Percentiles rank a stretch among this genome's conserved stretches.
Conservation (phyloP, 1,140 invertebrate species). For the Calycopis cecrops region DNA sequence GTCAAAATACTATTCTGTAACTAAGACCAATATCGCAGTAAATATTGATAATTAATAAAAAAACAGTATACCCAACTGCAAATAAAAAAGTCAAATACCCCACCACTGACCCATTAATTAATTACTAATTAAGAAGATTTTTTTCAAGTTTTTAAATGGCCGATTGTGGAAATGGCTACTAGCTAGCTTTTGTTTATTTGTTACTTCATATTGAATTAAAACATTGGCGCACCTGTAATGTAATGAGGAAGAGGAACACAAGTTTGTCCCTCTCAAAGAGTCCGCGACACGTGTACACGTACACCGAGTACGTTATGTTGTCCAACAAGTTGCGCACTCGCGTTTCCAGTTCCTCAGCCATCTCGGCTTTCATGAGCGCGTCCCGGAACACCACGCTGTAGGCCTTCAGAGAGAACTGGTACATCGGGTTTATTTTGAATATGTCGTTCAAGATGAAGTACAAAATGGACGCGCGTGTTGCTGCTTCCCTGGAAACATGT, state of each 20-base stretch:
- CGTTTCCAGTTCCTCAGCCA: slow-evolving; percentile 80
- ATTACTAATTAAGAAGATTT: too few species aligned
- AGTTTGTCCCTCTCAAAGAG: slow-evolving; percentile 96
- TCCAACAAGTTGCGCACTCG: slow-evolving; percentile 89
- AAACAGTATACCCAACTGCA: too few species aligned
- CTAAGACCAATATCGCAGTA: too few species aligned
- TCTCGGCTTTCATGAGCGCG: slow-evolving; percentile 83
- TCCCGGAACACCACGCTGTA: slow-evolving; percentile 95
- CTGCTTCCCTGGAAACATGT: slow-evolving; percentile 80
- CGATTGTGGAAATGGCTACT: too few species aligned
- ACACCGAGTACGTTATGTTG: slow-evolving; percentile 91
- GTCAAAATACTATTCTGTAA: too few species aligned
- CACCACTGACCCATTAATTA: too few species aligned
- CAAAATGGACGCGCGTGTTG: slow-evolving; percentile 89
- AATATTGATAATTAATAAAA: too few species aligned
- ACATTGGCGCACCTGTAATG: slow-evolving; percentile 84
- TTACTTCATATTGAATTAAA: too few species aligned
- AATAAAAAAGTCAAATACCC: too few species aligned
- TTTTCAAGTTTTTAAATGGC: too few species aligned
- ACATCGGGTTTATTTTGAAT: slow-evolving; percentile 95
- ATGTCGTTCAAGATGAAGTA: slow-evolving; percentile 97
- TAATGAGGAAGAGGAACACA: slow-evolving; percentile 92
- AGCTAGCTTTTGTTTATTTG: too few species aligned
- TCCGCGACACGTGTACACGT: slow-evolving; percentile 91
- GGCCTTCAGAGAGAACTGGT: slow-evolving; percentile 97